phyloP scores from a whole-genome alignment of 1,140 invertebrate genomes.

The Anastrepha obliqua region DNA sequence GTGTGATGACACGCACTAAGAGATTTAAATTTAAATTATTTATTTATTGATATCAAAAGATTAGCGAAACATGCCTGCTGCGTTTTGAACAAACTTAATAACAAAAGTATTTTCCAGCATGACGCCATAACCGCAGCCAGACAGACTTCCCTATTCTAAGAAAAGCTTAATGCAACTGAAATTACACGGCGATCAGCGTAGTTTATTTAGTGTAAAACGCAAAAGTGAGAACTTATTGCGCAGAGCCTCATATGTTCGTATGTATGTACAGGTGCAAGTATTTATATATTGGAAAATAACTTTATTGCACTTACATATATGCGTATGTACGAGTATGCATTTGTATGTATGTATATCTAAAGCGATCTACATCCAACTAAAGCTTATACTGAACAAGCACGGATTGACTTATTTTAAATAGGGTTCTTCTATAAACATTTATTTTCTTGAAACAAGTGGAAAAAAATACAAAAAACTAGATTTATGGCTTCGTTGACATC shows the following conservation, averaged over 20 bases:
- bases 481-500: too few relatives aligned
- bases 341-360: too few relatives aligned
- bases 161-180: conserved; percentile 29
- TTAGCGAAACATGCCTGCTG: not conserved
- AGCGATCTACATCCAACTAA: too few relatives aligned
- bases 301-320: too few relatives aligned
- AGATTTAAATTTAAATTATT: not conserved
- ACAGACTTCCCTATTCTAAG: not conserved
- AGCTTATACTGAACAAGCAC: too few relatives aligned
- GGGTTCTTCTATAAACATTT: too few relatives aligned
- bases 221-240: not conserved
- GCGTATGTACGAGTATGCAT: too few relatives aligned
- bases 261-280: not conserved
- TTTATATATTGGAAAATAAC: too few relatives aligned
- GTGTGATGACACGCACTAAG: not conserved
- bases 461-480: too few relatives aligned
- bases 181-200: not conserved
- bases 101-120: not conserved
- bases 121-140: not conserved
- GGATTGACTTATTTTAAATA: too few relatives aligned
- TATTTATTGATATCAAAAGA: not conserved
- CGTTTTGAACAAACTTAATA: not conserved
- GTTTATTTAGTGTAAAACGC: not conserved
- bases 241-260: not conserved
- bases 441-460: too few relatives aligned